phyloP scores from a whole-genome alignment of 2,797 vertebrate genomes.

The Melanotaenia pygmaea region DNA sequence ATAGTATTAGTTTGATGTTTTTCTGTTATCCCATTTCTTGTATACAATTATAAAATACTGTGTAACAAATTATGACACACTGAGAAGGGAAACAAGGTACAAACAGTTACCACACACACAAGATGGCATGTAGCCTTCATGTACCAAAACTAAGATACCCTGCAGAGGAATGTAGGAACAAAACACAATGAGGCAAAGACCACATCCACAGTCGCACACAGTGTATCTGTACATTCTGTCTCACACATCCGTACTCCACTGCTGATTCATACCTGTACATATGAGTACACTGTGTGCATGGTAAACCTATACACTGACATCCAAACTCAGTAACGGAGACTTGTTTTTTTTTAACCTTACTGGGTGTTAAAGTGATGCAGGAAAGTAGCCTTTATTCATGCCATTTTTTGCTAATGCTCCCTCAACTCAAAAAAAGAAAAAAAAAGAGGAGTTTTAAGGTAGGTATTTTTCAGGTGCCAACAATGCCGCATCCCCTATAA shows the following conservation, averaged over 20 bases:
- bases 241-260: slow-evolving; percentile 61
- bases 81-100: slow-evolving; percentile 1
- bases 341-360: slow-evolving; percentile 8
- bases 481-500: not conserved
- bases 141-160: slow-evolving; percentile 55
- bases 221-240: slow-evolving; percentile 70
- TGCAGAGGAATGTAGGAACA: slow-evolving; percentile 72
- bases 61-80: not conserved
- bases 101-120: slow-evolving; percentile 34
- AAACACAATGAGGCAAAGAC: slow-evolving; percentile 68
- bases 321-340: slow-evolving; percentile 23
- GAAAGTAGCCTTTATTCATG: slow-evolving; percentile 5
- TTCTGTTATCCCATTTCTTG: not conserved
- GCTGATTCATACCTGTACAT: slow-evolving; percentile 68
- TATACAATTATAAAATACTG: not conserved
- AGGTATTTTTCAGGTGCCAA: not conserved
- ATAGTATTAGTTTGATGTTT: slow-evolving; percentile 1
- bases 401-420: slow-evolving; percentile 9
- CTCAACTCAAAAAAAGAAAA: not conserved
- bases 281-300: slow-evolving; percentile 47
- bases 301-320: slow-evolving; percentile 19
- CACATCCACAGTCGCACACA: slow-evolving; percentile 55
- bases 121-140: slow-evolving; percentile 38
- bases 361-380: not conserved
- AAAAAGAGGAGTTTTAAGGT: not conserved